A percentile compares a stretch with the other conserved stretches of the same genome.
Evolutionary conservation across 2,888 invertebrate species (phyloP).

Genomic region (Meiosimyza decipiens): DNA sequence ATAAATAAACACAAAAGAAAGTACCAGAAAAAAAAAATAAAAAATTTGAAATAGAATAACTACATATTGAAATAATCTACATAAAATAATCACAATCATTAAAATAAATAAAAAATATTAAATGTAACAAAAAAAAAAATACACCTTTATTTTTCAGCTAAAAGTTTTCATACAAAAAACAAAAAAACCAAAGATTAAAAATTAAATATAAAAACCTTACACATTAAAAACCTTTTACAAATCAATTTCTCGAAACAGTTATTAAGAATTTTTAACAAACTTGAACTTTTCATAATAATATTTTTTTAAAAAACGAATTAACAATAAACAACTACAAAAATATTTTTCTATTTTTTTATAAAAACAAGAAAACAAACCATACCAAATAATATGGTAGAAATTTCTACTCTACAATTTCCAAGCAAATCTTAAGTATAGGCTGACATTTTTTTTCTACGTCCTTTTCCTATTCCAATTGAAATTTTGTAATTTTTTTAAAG

Average conservation of each 20-base stretch:
- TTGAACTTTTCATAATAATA: background rate
- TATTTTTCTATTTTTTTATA: background rate
- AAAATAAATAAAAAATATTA: constrained; percentile 4
- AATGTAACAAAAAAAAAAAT: constrained; percentile 5
- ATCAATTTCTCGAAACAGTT: constrained; percentile 5
- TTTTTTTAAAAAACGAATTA: background rate
- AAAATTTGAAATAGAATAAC: constrained; percentile 32
- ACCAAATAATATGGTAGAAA: too few relatives aligned
- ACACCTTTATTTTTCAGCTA: background rate
- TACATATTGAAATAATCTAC: constrained; percentile 35
- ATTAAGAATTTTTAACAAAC: too few relatives aligned
- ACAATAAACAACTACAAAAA: constrained; percentile 2
- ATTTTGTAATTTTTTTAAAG: constrained; percentile 9
- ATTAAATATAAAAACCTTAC: constrained; percentile 29
- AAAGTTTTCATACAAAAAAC: background rate
- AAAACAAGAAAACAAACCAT: background rate
- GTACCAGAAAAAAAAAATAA: constrained; percentile 45
- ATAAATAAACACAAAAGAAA: constrained; percentile 30
- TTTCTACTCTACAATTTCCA: too few relatives aligned
- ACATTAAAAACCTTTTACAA: background rate
- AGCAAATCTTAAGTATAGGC: background rate
- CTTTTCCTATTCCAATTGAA: constrained; percentile 1
- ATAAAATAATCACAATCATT: constrained; percentile 29
- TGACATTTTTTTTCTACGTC: background rate
- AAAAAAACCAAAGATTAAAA: constrained; percentile 22